These are phyloP conservation scores for Chauna torquata DNA, from an alignment of 2,113 vertebrate species.

Conservation along the genomic window DNA sequence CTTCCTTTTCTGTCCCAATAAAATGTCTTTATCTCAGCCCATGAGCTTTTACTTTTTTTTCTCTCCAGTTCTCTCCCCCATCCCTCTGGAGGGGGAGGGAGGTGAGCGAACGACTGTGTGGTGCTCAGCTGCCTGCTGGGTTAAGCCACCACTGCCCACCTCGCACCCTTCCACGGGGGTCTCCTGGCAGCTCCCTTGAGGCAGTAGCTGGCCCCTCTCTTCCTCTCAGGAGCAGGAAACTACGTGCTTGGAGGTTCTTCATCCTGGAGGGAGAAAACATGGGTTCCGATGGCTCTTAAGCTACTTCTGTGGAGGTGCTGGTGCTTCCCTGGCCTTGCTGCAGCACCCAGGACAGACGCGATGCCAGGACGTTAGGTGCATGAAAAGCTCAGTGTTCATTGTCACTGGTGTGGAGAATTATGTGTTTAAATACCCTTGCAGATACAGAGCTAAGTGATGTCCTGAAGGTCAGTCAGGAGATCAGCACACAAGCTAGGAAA, in stretches of 20 bases:
- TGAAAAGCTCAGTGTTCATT: rapidly evolving
- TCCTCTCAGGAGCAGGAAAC: neutral
- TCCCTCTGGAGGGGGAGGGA: too few relatives aligned
- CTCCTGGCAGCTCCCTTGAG: neutral
- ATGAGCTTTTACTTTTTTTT: too few relatives aligned
- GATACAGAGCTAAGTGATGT: neutral
- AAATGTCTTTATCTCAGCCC: too few relatives aligned
- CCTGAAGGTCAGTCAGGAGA: neutral
- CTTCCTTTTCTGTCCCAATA: too few relatives aligned
- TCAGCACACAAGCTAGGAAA: neutral
- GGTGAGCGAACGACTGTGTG: too few relatives aligned
- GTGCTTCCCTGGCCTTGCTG: neutral
- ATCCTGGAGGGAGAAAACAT: neutral
- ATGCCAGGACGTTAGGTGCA: neutral
- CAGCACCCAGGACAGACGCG: neutral
- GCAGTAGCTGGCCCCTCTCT: neutral
- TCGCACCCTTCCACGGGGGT: rapidly evolving
- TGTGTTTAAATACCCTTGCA: neutral
- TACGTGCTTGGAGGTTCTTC: neutral
- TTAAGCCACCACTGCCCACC: too few relatives aligned
- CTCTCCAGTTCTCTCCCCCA: too few relatives aligned
- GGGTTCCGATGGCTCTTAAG: neutral
- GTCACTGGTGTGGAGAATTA: neutral
- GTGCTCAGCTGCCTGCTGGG: too few relatives aligned
- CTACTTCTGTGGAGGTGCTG: neutral